Conservation (phyloP, 2,888 invertebrate species). For the Eupithecia abbreviata region DNA sequence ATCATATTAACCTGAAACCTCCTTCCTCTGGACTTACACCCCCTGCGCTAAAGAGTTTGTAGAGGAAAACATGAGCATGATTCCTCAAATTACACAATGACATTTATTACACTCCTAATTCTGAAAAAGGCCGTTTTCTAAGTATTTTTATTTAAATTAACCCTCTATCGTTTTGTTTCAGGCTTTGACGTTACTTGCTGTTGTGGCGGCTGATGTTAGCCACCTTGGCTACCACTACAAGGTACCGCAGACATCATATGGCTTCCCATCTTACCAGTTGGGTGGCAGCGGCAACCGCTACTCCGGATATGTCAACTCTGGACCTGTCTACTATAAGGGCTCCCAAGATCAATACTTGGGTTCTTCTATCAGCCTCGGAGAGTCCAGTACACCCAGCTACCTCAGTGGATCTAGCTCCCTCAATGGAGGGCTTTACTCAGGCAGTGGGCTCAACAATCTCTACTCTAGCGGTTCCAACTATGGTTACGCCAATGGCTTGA, state of each 20-base stretch:
- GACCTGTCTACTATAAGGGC: constrained; percentile 44
- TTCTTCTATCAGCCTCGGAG: constrained; percentile 38
- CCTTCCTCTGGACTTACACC: background rate
- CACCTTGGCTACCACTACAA: constrained; percentile 72
- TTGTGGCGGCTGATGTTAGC: constrained; percentile 66
- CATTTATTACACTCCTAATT: background rate
- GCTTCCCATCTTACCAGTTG: constrained; percentile 64
- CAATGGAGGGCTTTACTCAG: constrained; percentile 15
- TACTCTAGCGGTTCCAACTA: constrained; percentile 16
- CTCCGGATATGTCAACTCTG: constrained; percentile 42
- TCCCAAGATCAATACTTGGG: constrained; percentile 42
- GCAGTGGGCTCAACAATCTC: constrained; percentile 12
- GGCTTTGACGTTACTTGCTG: constrained; percentile 63
- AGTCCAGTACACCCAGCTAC: constrained; percentile 24
- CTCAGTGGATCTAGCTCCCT: constrained; percentile 23
- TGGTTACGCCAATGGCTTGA: constrained; percentile 23
- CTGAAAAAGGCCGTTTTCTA: background rate
- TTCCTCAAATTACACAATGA: background rate
- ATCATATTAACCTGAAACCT: background rate
- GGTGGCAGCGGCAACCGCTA: constrained; percentile 50
- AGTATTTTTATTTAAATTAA: constrained; percentile 3
- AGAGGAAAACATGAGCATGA: background rate
- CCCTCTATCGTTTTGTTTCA: constrained; percentile 52
- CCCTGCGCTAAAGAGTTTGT: background rate
- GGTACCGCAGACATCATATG: constrained; percentile 72